Percentiles rank a stretch among this genome's conserved stretches.
These are phyloP conservation scores for Diarsia rubi DNA, from an alignment of 2,888 invertebrate species.

Conservation along the genomic window DNA sequence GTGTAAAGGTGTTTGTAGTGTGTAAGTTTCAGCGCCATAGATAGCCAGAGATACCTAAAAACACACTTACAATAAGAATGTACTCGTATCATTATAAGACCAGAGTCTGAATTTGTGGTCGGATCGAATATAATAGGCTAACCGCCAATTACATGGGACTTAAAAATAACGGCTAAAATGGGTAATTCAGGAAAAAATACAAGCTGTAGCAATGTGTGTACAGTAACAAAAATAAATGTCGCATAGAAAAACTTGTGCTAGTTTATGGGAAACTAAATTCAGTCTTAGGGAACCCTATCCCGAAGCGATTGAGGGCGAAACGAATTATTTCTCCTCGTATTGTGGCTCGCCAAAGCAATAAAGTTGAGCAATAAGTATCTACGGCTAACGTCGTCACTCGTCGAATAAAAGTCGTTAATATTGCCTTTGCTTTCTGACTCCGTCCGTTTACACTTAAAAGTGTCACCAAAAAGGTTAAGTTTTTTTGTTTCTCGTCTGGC, in stretches of 20 bases:
- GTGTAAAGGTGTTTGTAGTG: neutral
- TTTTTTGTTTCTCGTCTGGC: too few relatives aligned
- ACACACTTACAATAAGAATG: neutral
- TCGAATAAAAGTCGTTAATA: slow-evolving; percentile 37
- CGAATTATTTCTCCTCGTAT: slow-evolving; percentile 51
- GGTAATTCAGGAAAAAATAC: neutral
- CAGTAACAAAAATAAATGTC: neutral
- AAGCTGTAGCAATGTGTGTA: neutral
- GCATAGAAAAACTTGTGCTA: neutral
- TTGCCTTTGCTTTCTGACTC: slow-evolving; percentile 1
- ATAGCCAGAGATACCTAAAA: neutral
- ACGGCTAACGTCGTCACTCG: slow-evolving; percentile 20
- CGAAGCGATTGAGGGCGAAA: slow-evolving; percentile 36
- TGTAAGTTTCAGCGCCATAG: neutral
- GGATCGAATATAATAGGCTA: neutral
- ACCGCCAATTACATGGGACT: neutral
- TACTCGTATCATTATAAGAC: neutral
- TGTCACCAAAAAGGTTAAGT: too few relatives aligned
- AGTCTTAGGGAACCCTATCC: slow-evolving; percentile 17
- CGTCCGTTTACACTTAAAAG: slow-evolving; percentile 11
- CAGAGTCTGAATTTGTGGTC: neutral
- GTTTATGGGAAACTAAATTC: neutral
- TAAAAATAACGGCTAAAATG: neutral
- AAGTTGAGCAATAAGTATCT: slow-evolving; percentile 51
- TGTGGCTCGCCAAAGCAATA: slow-evolving; percentile 54